phyloP scores from a whole-genome alignment of 2,113 vertebrate genomes.

The Raja brachyura region DNA sequence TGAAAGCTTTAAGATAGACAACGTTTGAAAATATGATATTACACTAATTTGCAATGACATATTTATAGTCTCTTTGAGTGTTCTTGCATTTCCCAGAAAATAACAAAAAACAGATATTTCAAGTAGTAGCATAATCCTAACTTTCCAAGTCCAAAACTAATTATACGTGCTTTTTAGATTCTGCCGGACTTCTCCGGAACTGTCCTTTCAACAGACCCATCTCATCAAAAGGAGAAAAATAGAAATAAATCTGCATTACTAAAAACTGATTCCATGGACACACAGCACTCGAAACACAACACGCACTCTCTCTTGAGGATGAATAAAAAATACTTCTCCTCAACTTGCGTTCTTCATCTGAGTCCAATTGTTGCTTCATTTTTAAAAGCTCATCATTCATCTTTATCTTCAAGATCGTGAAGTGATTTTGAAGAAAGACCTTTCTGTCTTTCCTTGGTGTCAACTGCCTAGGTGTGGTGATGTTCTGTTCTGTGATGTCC shows the following conservation, averaged over 20 bases:
- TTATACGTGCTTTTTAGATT: not conserved
- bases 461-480: not conserved
- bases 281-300: not conserved
- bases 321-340: not conserved
- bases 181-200: not conserved
- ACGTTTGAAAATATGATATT: not conserved
- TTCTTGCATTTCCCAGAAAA: not conserved
- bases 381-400: not conserved
- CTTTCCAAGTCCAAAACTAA: not conserved
- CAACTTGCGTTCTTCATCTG: not conserved
- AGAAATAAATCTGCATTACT: not conserved
- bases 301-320: not conserved
- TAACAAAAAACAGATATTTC: not conserved
- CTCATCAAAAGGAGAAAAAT: not conserved
- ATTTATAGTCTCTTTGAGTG: not conserved
- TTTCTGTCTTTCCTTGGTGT: not conserved
- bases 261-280: not conserved
- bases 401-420: not conserved
- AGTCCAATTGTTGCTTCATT: not conserved
- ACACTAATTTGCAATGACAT: not conserved
- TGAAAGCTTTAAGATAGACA: not conserved
- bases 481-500: not conserved
- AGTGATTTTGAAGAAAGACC: not conserved
- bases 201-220: not conserved
- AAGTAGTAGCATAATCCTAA: not conserved